These are phyloP conservation scores for Campopleginae sp. DNA, from an alignment of 2,888 invertebrate species.

Conservation along the genomic window DNA sequence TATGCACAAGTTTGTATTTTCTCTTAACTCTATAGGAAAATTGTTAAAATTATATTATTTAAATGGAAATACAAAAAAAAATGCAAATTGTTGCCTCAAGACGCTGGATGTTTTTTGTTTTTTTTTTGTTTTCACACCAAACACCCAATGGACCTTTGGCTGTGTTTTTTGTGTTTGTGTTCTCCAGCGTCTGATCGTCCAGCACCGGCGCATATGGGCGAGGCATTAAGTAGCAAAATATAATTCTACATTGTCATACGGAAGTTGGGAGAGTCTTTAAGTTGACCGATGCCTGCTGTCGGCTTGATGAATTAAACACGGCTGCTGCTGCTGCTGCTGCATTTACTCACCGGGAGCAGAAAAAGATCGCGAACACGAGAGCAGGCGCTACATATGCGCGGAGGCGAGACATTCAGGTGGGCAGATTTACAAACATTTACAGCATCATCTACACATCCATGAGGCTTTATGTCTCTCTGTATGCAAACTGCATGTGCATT, in stretches of 20 bases:
- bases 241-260: slow-evolving; percentile 57
- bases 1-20: too few relatives aligned
- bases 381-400: slow-evolving; percentile 45
- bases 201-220: slow-evolving; percentile 10
- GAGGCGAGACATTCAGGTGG: slow-evolving; percentile 67
- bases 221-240: slow-evolving; percentile 32
- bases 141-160: too few relatives aligned
- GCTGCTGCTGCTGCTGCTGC: slow-evolving; percentile 69
- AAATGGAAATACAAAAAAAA: too few relatives aligned
- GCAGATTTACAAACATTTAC: slow-evolving; percentile 63
- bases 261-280: slow-evolving; percentile 77
- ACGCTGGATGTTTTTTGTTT: too few relatives aligned
- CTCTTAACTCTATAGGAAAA: too few relatives aligned
- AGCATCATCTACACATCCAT: background rate
- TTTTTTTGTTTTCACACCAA: too few relatives aligned
- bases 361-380: slow-evolving; percentile 29
- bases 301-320: slow-evolving; percentile 78
- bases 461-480: background rate
- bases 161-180: background rate
- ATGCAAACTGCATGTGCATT: slow-evolving; percentile 57
- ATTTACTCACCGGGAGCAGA: slow-evolving; percentile 71
- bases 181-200: slow-evolving; percentile 9
- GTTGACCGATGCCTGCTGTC: slow-evolving; percentile 76
- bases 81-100: too few relatives aligned
- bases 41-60: too few relatives aligned